These are phyloP conservation scores for Forbesichthys agassizii DNA, from an alignment of 2,113 vertebrate species.

Conservation along the genomic window DNA sequence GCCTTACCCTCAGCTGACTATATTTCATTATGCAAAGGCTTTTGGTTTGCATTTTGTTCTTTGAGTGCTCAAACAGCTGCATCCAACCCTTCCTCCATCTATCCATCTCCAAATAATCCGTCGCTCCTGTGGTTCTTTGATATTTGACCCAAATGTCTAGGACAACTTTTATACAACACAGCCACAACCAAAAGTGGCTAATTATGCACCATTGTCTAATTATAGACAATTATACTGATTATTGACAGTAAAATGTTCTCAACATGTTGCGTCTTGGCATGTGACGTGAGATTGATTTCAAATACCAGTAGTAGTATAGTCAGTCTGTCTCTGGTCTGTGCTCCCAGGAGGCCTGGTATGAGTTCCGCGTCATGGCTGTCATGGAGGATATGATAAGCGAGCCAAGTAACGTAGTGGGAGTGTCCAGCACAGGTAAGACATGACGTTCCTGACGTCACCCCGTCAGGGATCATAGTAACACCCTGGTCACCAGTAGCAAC, in stretches of 20 bases:
- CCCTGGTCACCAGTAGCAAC: neutral
- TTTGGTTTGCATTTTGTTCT: too few relatives aligned
- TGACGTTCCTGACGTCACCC: neutral
- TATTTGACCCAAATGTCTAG: too few relatives aligned
- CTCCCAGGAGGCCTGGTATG: slow-evolving; percentile 93
- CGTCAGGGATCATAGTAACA: neutral
- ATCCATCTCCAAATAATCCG: too few relatives aligned
- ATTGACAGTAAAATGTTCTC: neutral
- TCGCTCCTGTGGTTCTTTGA: too few relatives aligned
- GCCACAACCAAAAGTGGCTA: too few relatives aligned
- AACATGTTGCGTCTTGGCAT: neutral
- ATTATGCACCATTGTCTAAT: too few relatives aligned
- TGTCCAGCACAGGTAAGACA: slow-evolving; percentile 93
- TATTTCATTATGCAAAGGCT: too few relatives aligned
- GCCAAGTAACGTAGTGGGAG: slow-evolving; percentile 93
- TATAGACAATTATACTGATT: too few relatives aligned
- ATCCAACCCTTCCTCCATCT: too few relatives aligned
- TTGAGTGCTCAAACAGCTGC: too few relatives aligned
- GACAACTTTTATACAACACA: too few relatives aligned
- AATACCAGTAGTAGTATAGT: neutral
- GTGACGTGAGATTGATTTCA: neutral
- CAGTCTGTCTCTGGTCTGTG: slow-evolving; percentile 2
- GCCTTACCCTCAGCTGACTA: too few relatives aligned
- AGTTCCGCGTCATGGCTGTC: slow-evolving; percentile 94
- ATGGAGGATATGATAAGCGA: slow-evolving; percentile 97